Evolutionary conservation across 1,140 invertebrate species (phyloP), one percentile per base, ranked within the genome.

Genomic region (Pantala flavescens): DNA sequence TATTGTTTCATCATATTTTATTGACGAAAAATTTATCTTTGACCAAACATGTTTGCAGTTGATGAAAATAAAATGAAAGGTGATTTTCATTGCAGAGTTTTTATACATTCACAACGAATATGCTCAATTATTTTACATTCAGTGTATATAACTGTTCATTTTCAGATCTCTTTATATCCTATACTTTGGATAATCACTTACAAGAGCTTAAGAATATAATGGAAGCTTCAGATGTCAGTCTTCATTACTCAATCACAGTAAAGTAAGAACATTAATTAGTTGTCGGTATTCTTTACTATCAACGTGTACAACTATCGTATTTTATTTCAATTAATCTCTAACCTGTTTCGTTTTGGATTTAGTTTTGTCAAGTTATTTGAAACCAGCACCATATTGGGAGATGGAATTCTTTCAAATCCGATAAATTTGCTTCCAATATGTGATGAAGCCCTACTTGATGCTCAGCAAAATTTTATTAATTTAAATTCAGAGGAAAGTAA

Each of bases 281-380:
- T 19, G 73, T 71, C 49, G 19, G 63, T 70, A 74, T n/a, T 16
- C 49, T 7, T 63, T 63, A 63, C 28, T 9, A 36, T 36, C 3
- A 2, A 36, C 9, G 2, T 5, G 9, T 36, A 5, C 9, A 36
- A 36, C 28, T 36, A 5, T 36, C 9, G 2, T 2, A 36, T 36
- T 36, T 36, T 36, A 36, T 36, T 36, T 36, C 9, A 36, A 36
- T 5, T 36, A 5, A 36, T 36, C 28, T 5, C 9, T 36, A 5
- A 9, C n/a, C 3, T 36, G 28, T 36, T 36, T 36, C 9, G 2
- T 63, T 14, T 63, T 63, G n/a, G 12, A 84, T 83, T 77, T 81
- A 91, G 90, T 82, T 89, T 90, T 79, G 81, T 89, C 75, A 85
- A 84, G 5, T 78, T 91, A 71, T 88, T 89, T 81, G 88, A 88